Conservation (phyloP, 2,113 vertebrate species). For the Irena cyanogastra region DNA sequence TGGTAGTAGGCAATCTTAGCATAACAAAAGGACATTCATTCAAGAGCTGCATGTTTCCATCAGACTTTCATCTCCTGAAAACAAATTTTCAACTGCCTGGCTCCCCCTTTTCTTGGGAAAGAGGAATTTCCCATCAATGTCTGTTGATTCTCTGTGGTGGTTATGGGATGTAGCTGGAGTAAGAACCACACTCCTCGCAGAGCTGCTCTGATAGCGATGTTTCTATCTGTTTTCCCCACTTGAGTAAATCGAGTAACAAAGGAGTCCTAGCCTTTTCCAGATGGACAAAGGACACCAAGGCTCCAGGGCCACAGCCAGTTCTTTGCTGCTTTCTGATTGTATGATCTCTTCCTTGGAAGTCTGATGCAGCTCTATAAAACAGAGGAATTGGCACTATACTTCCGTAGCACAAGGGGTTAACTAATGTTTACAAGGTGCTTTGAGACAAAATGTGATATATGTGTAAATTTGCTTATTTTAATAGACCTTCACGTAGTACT, state of each 20-base stretch:
- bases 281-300: background rate
- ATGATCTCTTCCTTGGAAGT: background rate
- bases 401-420: background rate
- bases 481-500: background rate
- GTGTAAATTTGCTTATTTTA: background rate
- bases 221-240: background rate
- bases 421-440: background rate
- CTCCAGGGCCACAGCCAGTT: background rate
- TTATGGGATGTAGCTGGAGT: background rate
- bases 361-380: background rate
- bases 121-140: background rate
- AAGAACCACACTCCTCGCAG: background rate
- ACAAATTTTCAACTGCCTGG: background rate
- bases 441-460: background rate
- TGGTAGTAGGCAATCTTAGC: background rate
- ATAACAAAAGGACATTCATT: background rate
- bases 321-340: background rate
- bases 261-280: background rate
- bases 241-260: background rate
- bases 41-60: background rate
- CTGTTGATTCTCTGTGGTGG: background rate
- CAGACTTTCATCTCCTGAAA: slow-evolving; percentile 1
- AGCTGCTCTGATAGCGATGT: background rate
- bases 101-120: background rate
- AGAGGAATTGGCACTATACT: background rate